Base-by-base conservation (phyloP, 2,797 vertebrate genomes). In the Rhinogobio ventralis region DNA sequence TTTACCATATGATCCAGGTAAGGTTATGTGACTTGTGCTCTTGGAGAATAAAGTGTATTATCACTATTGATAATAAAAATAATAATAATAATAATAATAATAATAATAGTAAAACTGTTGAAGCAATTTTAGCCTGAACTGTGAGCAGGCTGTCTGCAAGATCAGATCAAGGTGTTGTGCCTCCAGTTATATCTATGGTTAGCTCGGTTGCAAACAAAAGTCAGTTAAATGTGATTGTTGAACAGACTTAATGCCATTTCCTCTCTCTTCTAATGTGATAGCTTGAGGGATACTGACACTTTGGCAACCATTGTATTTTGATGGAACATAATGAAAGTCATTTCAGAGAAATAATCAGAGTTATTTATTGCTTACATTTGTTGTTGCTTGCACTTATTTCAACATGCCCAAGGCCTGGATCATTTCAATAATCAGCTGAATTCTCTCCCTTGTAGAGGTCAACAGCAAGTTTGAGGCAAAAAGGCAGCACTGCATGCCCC, bases 81-180 rank as follows among this genome's bases (percentile, higher is more conserved):
- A n/a, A n/a, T n/a, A n/a, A n/a, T n/a, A n/a, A 72, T 72, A 46
- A 14, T 39, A 23, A 42, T 42, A 55, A 60, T 60, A 33, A 20
- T 66, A 9, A 20, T 36, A 49, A 49, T 49, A 2, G 2, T 84
- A 51, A 86, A 51, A 14, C 39, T 2, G 33, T 9, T 83, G 14
- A 83, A 85, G 46, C 42, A 39, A 20, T 66, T 74, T 74, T 75
- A 33, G 81, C 33, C 81, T 74, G 39, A 81, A 49, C 78, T 62
- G 60, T 77, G 67, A 83, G 83, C 57, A 78, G 57, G 79, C 75
- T 60, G 81, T 75, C 28, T 81, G 36, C 36, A 68, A 87, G 84
- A 89, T 89, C 77, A 86, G 81, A 82, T 86, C 84, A 87, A 89
- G 88, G 88, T 88, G 79, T 88, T 87, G 46, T 45, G 87, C 84